Evolutionary conservation across 2,888 invertebrate species (phyloP).

Genomic region (Xestia rhomboidea): DNA sequence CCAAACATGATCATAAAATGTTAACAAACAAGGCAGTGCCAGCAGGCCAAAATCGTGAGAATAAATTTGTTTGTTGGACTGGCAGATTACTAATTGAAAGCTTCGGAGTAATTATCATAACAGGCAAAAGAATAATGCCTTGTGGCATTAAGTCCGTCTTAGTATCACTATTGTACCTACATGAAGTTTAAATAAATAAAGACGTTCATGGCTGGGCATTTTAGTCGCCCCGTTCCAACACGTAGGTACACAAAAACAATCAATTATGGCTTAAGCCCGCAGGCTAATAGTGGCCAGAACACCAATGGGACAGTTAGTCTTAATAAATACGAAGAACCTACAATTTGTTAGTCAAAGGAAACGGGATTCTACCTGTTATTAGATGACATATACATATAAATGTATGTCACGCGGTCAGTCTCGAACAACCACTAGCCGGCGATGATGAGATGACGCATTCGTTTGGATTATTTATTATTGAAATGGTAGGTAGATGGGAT

Average conservation of each 20-base stretch:
- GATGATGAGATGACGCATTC: constrained; percentile 35
- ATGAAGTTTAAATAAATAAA: neutral
- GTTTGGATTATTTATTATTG: neutral
- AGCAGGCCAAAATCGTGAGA: neutral
- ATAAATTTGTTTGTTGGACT: neutral
- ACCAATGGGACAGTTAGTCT: constrained; percentile 8
- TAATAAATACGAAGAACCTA: constrained; percentile 35
- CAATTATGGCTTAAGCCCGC: neutral
- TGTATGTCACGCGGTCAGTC: constrained; percentile 40
- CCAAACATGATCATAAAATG: neutral
- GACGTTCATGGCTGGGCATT: neutral
- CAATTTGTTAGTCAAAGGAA: constrained; percentile 39
- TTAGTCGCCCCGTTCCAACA: neutral
- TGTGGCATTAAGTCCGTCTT: too few species aligned
- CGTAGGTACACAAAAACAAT: neutral
- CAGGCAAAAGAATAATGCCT: too few species aligned
- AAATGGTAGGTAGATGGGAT: constrained; percentile 2
- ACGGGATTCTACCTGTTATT: constrained; percentile 51
- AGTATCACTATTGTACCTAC: too few species aligned
- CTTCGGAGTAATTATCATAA: neutral
- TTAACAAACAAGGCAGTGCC: neutral
- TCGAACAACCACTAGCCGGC: constrained; percentile 9
- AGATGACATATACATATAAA: constrained; percentile 12
- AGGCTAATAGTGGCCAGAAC: neutral
- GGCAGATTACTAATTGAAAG: too few species aligned